Evolutionary conservation across 2,888 invertebrate genomes (phyloP).

Genomic region (Limnephilus lunatus): DNA sequence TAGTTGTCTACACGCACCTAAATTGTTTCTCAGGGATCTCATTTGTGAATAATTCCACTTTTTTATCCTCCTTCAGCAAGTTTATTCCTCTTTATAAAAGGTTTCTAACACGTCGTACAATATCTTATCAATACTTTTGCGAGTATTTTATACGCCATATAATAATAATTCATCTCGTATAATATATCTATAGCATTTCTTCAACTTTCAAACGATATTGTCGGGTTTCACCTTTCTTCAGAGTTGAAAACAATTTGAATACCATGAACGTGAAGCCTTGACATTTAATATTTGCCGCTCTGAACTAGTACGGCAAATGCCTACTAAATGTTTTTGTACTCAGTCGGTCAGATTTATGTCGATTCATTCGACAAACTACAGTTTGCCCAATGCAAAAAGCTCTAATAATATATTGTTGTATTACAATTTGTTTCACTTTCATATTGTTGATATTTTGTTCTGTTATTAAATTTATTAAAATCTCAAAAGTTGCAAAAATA

Average conservation of each 20-base stretch:
- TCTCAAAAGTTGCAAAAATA: too few relatives aligned
- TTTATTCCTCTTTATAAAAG: background rate
- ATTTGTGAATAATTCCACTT: too few relatives aligned
- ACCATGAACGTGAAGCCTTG: slow-evolving; percentile 12
- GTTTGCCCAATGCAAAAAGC: background rate
- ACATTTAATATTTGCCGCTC: slow-evolving; percentile 21
- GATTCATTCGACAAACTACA: background rate
- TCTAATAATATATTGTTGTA: too few relatives aligned
- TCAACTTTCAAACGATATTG: background rate
- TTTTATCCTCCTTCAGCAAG: too few relatives aligned
- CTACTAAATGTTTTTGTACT: background rate
- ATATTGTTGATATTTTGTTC: too few relatives aligned
- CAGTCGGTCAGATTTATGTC: background rate
- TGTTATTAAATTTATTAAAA: too few relatives aligned
- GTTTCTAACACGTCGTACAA: background rate
- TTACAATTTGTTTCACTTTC: too few relatives aligned
- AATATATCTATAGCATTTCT: background rate
- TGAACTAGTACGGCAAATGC: background rate
- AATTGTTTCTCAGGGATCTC: too few relatives aligned
- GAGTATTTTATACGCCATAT: background rate
- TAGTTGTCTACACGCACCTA: too few relatives aligned
- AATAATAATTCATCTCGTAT: background rate
- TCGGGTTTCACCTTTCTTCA: slow-evolving; percentile 8
- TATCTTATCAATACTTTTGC: background rate
- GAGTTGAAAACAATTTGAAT: background rate